These are phyloP conservation scores for Anguilla japonica DNA, from an alignment of 2,113 vertebrate species.

Conservation along the genomic window DNA sequence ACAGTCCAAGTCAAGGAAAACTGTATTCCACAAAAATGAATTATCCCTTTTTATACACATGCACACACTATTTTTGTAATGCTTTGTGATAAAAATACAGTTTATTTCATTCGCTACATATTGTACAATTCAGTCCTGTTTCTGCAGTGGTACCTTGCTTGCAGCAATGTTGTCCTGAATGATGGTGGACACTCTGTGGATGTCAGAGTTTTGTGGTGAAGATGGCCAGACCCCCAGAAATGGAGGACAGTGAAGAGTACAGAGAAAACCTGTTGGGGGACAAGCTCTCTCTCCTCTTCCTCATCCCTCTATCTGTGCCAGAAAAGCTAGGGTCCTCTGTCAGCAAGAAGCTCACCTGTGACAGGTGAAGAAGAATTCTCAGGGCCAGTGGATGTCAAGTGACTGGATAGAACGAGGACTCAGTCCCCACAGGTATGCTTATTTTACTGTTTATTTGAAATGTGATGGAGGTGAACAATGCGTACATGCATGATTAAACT, in stretches of 20 bases:
- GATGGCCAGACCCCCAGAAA: slow-evolving; percentile 80
- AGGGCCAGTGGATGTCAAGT: too few species aligned
- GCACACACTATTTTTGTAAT: too few species aligned
- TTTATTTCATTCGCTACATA: not conserved
- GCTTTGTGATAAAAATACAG: too few species aligned
- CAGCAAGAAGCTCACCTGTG: slow-evolving; percentile 81
- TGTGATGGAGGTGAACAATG: too few species aligned
- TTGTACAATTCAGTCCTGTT: not conserved
- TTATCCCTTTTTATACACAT: too few species aligned
- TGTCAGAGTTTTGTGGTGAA: slow-evolving; percentile 80
- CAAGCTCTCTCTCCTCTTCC: slow-evolving; percentile 62
- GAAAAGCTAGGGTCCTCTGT: slow-evolving; percentile 73
- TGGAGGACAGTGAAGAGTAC: slow-evolving; percentile 71
- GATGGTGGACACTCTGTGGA: slow-evolving; percentile 70
- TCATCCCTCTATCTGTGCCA: slow-evolving; percentile 22
- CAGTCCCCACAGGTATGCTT: not conserved
- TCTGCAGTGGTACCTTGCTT: slow-evolving; percentile 59
- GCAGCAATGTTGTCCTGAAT: slow-evolving; percentile 71
- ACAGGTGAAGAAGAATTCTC: slow-evolving; percentile 12
- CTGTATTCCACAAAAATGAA: too few species aligned
- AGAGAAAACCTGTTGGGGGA: slow-evolving; percentile 75
- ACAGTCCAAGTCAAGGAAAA: too few species aligned
- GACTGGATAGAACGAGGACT: too few species aligned
- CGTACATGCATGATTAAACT: too few species aligned
- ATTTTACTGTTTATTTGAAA: not conserved